Evolutionary conservation across 2,888 invertebrate genomes (phyloP), one percentile per base, ranked within the genome.

Genomic region (Pachydiplax longipennis): DNA sequence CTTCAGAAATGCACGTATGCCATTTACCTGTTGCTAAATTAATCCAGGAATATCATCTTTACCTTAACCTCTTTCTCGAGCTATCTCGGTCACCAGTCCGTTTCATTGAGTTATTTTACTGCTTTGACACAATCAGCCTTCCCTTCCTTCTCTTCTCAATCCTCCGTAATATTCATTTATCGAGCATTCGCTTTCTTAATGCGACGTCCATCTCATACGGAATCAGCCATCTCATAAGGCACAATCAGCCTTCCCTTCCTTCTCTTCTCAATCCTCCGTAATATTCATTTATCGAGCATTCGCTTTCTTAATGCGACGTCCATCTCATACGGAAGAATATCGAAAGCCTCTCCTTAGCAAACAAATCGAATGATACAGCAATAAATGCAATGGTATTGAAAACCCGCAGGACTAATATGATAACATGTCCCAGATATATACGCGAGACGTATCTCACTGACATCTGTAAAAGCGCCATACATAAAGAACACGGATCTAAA

Each of bases 281-380:
- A 31, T 58, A 87, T 87, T 87, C 61, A 58, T 65, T 58, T 61
- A 37, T n/a, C 61, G 37, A 22, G 58, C n/a, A 22, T 37, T 37
- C 87, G 37, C 13, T 31, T 61, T 87, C 10, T 73, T 37, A 61
- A 87, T 87, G 87, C 87, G 37, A 37, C 87, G 61, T n/a, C 87
- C 5, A 13, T 87, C 35, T 25, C 87, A 58, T n/a, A n/a, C n/a
- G n/a, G n/a, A n/a, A n/a, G 12, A 22, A 37, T 37, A 37, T 35
- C 53, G 22, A 82, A 44, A 48, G 81, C 81, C 22, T 35, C 0
- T 44, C 61, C 37, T 37, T 31, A 37, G 22, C 37, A 87, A 87
- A 65, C 87, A 40, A 65, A 87, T 61, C 61, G 61, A 87, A 61
- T 40, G 61, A 87, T 65, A n/a, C 10, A 61, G 61, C 87, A 61